Evolutionary conservation across 1,140 invertebrate species (phyloP).

Genomic region (Zaprionus lachaisei): DNA sequence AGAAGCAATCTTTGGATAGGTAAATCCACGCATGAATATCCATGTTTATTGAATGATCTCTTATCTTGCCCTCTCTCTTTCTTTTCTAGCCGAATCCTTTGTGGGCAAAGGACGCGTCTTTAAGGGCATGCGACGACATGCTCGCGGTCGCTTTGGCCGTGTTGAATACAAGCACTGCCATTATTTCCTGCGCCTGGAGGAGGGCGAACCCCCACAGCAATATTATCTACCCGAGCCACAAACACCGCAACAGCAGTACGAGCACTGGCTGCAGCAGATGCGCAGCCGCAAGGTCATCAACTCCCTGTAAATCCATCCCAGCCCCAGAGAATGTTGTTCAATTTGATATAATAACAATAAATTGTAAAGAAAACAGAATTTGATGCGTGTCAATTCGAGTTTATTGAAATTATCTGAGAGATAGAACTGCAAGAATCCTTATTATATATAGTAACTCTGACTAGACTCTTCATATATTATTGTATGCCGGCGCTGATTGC

Average conservation of each 20-base stretch:
- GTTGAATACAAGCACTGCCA: slow-evolving; percentile 93
- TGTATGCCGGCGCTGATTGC: background rate
- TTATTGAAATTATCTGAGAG: background rate
- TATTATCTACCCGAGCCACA: slow-evolving; percentile 90
- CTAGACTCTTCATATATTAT: background rate
- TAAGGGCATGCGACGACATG: slow-evolving; percentile 94
- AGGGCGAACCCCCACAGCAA: slow-evolving; percentile 94
- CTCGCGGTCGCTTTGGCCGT: slow-evolving; percentile 88
- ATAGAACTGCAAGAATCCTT: background rate
- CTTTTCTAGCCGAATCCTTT: slow-evolving; percentile 93
- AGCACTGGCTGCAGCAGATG: slow-evolving; percentile 90
- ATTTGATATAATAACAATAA: slow-evolving; percentile 2
- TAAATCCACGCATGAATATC: slow-evolving; percentile 83
- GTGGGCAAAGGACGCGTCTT: slow-evolving; percentile 89
- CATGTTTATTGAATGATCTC: background rate
- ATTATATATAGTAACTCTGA: background rate
- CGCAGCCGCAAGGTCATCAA: slow-evolving; percentile 89
- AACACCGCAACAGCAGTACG: slow-evolving; percentile 89
- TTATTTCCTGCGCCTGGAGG: slow-evolving; percentile 96
- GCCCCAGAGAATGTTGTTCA: background rate
- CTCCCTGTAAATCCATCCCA: slow-evolving; percentile 86
- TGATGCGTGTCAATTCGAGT: background rate
- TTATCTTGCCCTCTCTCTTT: slow-evolving; percentile 12
- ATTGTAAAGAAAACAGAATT: background rate
- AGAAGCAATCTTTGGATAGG: slow-evolving; percentile 98